A percentile compares a stretch with the other conserved stretches of the same genome.
Evolutionary conservation across 2,113 vertebrate species (phyloP).

Genomic region (Scopus umbretta): DNA sequence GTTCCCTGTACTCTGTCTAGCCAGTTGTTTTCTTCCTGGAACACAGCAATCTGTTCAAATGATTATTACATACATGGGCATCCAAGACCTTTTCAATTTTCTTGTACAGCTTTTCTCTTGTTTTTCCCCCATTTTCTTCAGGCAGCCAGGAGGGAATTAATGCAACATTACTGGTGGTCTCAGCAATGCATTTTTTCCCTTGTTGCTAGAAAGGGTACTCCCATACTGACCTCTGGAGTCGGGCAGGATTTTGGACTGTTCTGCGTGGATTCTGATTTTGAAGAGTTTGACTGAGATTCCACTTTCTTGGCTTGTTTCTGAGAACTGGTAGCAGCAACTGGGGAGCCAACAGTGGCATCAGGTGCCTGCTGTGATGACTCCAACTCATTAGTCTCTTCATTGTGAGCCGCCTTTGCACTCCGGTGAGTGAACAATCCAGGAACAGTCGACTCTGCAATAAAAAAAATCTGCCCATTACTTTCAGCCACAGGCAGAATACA

Average conservation of each 20-base stretch:
- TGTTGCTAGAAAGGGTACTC: neutral
- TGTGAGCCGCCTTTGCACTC: neutral
- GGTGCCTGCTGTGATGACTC: accelerated
- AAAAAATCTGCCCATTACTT: neutral
- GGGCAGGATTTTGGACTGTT: slow-evolving; percentile 91
- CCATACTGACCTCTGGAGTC: slow-evolving; percentile 86
- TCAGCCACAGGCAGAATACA: neutral
- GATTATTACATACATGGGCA: neutral
- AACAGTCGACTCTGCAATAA: slow-evolving; percentile 22
- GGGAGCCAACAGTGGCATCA: neutral
- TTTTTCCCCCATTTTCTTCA: neutral
- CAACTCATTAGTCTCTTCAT: neutral
- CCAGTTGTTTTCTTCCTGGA: neutral
- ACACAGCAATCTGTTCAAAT: neutral
- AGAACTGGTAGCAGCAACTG: neutral
- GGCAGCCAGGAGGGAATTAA: neutral
- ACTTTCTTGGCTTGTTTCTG: slow-evolving; percentile 62
- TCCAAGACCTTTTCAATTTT: neutral
- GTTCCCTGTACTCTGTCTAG: neutral
- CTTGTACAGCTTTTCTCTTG: neutral
- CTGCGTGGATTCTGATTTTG: slow-evolving; percentile 80
- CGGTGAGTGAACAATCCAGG: neutral
- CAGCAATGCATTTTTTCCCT: neutral
- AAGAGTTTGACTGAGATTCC: slow-evolving; percentile 73
- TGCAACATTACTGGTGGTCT: neutral